Evolutionary conservation across 2,797 vertebrate species (phyloP).

Genomic region (Anomalospiza imberbis): DNA sequence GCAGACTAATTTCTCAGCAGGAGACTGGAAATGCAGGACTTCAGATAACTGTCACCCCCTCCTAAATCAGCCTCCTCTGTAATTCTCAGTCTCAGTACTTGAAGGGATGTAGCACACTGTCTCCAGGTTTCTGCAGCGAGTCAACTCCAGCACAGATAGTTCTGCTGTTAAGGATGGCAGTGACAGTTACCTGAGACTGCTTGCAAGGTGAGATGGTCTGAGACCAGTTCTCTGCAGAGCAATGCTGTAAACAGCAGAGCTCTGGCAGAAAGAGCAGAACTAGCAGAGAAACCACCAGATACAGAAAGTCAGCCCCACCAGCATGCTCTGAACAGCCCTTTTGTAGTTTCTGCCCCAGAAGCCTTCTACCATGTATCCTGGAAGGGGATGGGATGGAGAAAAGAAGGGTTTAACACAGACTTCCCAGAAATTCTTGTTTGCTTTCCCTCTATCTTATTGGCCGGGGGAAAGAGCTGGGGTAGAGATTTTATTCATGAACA

Average conservation of each 20-base stretch:
- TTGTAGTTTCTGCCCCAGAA: not conserved
- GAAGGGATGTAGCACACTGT: not conserved
- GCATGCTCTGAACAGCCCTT: not conserved
- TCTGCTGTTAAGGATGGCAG: not conserved
- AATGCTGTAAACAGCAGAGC: not conserved
- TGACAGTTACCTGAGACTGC: not conserved
- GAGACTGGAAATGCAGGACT: not conserved
- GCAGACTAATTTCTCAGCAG: not conserved
- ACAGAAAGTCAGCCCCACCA: not conserved
- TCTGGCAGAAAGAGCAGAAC: not conserved
- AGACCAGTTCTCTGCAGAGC: not conserved
- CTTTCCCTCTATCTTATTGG: not conserved
- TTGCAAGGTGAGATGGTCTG: not conserved
- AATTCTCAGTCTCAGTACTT: not conserved
- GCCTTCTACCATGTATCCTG: not conserved
- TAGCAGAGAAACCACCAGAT: not conserved
- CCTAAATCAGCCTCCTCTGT: not conserved
- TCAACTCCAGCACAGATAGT: not conserved
- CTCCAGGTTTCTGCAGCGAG: not conserved
- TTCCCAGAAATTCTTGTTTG: not conserved
- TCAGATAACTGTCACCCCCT: not conserved
- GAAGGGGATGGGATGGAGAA: rapidly evolving
- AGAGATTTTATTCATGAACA: not conserved
- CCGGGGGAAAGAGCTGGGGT: not conserved
- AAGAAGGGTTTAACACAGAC: not conserved